Evolutionary conservation across 2,888 invertebrate species (phyloP).

Genomic region (Shargacucullia verbasci): DNA sequence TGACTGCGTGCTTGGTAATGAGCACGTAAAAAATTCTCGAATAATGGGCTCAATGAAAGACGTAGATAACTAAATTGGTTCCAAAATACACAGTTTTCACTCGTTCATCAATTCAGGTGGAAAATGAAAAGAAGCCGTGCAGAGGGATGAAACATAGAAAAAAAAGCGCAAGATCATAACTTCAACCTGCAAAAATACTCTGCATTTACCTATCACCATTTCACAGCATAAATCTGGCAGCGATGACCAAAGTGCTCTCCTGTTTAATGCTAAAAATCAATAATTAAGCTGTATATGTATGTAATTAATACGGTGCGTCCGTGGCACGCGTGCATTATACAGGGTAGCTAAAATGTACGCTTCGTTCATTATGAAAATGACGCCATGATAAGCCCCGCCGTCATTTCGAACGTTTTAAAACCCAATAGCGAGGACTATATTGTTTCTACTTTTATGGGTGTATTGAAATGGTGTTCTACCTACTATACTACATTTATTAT

Average conservation of each 20-base stretch:
- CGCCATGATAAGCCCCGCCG: constrained; percentile 65
- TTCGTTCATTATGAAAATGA: constrained; percentile 59
- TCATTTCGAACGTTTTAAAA: constrained; percentile 59
- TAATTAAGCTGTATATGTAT: constrained; percentile 83
- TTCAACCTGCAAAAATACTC: too few species aligned
- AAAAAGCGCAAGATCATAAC: too few species aligned
- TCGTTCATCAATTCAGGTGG: too few species aligned
- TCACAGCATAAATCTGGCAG: constrained; percentile 59
- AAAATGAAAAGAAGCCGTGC: too few species aligned
- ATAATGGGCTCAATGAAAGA: too few species aligned
- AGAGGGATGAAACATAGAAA: too few species aligned
- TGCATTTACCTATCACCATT: constrained; percentile 35
- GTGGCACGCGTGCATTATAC: constrained; percentile 74
- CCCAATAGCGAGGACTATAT: constrained; percentile 21
- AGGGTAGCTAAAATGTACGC: constrained; percentile 68
- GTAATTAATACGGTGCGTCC: constrained; percentile 82
- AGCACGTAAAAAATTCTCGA: too few species aligned
- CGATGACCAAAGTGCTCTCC: constrained; percentile 70
- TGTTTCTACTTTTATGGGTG: constrained; percentile 17
- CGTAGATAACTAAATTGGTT: too few species aligned
- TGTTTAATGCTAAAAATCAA: constrained; percentile 87
- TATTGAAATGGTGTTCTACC: background rate
- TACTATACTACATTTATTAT: too few species aligned
- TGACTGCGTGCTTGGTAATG: too few species aligned
- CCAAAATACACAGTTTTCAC: too few species aligned